Evolutionary conservation across 1,140 invertebrate species (phyloP), one percentile per base, ranked within the genome.

Genomic region (Halictus rubicundus): DNA sequence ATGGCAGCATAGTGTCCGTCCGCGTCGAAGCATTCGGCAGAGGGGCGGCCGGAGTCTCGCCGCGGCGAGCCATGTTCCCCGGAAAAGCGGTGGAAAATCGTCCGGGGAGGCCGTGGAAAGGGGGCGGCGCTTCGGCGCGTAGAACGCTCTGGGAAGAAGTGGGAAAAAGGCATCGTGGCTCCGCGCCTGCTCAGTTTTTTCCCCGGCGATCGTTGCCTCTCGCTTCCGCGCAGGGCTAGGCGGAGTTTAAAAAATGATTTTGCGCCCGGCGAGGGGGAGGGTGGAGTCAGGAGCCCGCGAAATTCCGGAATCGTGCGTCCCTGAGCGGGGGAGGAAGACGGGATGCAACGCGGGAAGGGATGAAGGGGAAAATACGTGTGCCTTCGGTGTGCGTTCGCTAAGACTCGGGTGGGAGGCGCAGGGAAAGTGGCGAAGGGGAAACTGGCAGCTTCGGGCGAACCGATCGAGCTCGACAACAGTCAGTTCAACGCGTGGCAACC

Each of bases 401-500:
- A 37, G 23, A 49, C 49, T 19, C 6, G 61, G 66, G 32, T 39
- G 52, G 68, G 49, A 52, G 54, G 63, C 19, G 23, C 70, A 80
- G 79, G 88, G 86, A 87, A 89, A 87, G 85, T 85, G 87, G 82
- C 87, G 89, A 86, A 89, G 90, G 88, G 87, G 88, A 90, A 85
- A 82, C 74, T 78, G 63, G 60, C 61, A 64, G 88, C 82, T 86
- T 75, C 84, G 81, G 68, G 77, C 82, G 65, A 81, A 88, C 84
- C 78, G 89, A 88, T 87, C 88, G 83, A 88, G 87, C 83, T 82
- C 85, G 85, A 83, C 83, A 78, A 85, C 70, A 87, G 88, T 86
- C 89, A 91, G 90, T 91, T 84, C 82, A 85, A 90, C 89, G 90
- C 89, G 90, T 90, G 87, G 74, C 85, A 89, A 88, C 82, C 85